Evolutionary conservation across 2,888 invertebrate species (phyloP).

Genomic region (Hanleya hanleyi): DNA sequence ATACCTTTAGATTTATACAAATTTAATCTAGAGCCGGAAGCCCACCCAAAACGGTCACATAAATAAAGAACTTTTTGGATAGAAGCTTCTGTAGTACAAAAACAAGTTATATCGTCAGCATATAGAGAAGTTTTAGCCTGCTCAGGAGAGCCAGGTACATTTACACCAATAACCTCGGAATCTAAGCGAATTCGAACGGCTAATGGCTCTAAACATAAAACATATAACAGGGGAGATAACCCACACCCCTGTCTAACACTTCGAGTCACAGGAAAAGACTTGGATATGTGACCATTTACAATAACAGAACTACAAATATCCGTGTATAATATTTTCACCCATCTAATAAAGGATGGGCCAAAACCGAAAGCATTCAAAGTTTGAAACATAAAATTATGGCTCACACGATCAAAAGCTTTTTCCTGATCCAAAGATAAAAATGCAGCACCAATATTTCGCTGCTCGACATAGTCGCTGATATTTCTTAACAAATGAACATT

Average conservation of each 20-base stretch:
- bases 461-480: conserved; percentile 22
- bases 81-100: not conserved
- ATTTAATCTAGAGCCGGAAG: not conserved
- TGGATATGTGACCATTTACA: conserved; percentile 10
- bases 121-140: not conserved
- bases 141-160: not conserved
- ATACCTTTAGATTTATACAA: not conserved
- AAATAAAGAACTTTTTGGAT: not conserved
- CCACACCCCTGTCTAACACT: conserved; percentile 24
- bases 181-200: conserved; percentile 2
- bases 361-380: not conserved
- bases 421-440: conserved; percentile 18
- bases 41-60: not conserved
- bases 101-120: conserved; percentile 16
- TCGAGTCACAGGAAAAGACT: not conserved
- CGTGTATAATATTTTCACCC: conserved; percentile 10
- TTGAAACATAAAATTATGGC: conserved; percentile 9
- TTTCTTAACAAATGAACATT: conserved; percentile 19
- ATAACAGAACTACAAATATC: not conserved
- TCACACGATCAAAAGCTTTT: conserved; percentile 28
- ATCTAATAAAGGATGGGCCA: conserved; percentile 16
- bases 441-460: not conserved
- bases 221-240: conserved; percentile 14
- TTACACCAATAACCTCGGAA: conserved; percentile 2
- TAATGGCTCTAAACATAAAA: conserved; percentile 14